phyloP scores from a whole-genome alignment of 2,888 invertebrate species.

The Anthrax anthrax region DNA sequence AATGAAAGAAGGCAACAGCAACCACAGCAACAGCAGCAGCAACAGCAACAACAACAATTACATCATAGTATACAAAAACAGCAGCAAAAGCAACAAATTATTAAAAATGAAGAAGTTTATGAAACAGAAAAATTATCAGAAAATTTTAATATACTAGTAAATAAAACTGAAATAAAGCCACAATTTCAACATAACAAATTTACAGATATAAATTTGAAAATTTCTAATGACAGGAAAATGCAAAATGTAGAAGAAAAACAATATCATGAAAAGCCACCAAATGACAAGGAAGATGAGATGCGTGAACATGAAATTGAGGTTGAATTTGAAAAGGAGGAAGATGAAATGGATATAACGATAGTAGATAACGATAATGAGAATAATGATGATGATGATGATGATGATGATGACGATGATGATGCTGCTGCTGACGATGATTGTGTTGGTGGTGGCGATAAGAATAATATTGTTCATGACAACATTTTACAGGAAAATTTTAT shows the following conservation, averaged over 20 bases:
- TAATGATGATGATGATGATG: conserved; percentile 20
- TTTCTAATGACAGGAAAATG: not conserved
- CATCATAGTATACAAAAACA: not conserved
- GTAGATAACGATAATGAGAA: too few species aligned
- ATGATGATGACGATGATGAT: conserved; percentile 2
- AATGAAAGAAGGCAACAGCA: conserved; percentile 3
- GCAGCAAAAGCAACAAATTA: not conserved
- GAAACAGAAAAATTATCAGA: too few species aligned
- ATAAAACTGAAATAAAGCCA: conserved; percentile 6
- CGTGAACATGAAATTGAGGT: conserved; percentile 24
- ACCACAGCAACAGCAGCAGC: not conserved
- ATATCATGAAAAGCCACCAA: not conserved
- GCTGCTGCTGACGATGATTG: conserved; percentile 1
- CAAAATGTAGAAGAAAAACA: not conserved
- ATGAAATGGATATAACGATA: too few species aligned
- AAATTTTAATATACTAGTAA: not conserved
- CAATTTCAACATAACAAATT: conserved; percentile 13
- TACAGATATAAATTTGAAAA: conserved; percentile 7
- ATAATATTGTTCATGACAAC: not conserved
- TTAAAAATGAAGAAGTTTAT: not conserved
- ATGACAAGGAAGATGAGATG: not conserved
- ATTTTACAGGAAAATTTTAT: not conserved
- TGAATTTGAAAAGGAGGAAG: conserved; percentile 25
- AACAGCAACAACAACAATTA: too few species aligned
- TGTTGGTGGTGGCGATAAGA: not conserved